These are phyloP conservation scores for Brenthis ino DNA, from an alignment of 2,888 invertebrate species.

Conservation along the genomic window DNA sequence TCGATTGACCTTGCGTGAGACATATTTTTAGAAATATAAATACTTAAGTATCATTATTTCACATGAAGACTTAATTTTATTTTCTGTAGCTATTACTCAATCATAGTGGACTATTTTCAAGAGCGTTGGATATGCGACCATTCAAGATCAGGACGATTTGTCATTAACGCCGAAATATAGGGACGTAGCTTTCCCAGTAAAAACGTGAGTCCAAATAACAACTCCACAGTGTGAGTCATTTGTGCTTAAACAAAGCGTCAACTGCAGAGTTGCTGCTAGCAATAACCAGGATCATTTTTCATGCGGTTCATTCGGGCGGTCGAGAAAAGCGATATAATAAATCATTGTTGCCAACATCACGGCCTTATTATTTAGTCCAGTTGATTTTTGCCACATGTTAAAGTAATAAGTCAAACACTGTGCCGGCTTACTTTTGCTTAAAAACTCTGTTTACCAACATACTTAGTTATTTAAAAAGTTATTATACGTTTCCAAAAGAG, in stretches of 20 bases:
- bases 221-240: conserved; percentile 78
- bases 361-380: conserved; percentile 78
- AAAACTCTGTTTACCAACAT: background rate
- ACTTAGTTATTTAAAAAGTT: no score
- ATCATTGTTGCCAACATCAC: conserved; percentile 80
- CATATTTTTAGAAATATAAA: no score
- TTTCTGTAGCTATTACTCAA: background rate
- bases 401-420: conserved; percentile 48
- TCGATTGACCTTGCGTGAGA: no score
- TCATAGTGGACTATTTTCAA: background rate
- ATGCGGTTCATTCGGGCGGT: conserved; percentile 80
- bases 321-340: conserved; percentile 80
- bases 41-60: no score
- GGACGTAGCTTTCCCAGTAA: conserved; percentile 41
- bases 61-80: no score
- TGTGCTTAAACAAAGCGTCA: conserved; percentile 82
- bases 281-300: conserved; percentile 81
- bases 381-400: conserved; percentile 71
- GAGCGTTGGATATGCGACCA: background rate
- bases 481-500: no score
- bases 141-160: conserved; percentile 51
- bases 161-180: conserved; percentile 48
- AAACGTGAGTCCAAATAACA: conserved; percentile 59
- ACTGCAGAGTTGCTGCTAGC: conserved; percentile 77
- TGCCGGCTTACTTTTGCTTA: conserved; percentile 26